Evolutionary conservation across 2,888 invertebrate genomes (phyloP).

Genomic region (Cenopis cana): DNA sequence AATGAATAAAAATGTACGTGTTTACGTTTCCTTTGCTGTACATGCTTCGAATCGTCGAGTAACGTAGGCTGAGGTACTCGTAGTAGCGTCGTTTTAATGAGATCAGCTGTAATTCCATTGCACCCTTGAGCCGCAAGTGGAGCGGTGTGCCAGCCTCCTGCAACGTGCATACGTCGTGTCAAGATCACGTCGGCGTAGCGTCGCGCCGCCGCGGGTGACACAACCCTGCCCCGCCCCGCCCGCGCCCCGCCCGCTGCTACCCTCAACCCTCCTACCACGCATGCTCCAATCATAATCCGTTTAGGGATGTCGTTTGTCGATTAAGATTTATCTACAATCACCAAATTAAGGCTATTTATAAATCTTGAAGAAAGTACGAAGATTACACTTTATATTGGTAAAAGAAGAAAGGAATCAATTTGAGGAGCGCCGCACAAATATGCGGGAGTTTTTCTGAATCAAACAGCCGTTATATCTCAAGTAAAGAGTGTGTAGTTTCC

Average conservation of each 20-base stretch:
- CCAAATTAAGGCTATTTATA: conserved; percentile 12
- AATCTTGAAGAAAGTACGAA: background rate
- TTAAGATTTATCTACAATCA: conserved; percentile 56
- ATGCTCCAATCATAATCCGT: conserved; percentile 85
- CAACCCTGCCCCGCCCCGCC: conserved; percentile 53
- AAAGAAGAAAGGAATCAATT: background rate
- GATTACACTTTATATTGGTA: background rate
- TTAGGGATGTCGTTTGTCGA: conserved; percentile 83
- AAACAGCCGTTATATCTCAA: conserved; percentile 6
- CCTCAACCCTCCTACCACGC: conserved; percentile 81
- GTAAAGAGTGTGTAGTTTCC: conserved; percentile 30
- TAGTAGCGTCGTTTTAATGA: conserved; percentile 29
- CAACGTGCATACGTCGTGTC: conserved; percentile 79
- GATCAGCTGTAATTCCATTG: conserved; percentile 41
- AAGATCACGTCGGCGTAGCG: conserved; percentile 76
- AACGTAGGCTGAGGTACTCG: background rate
- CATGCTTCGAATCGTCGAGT: background rate
- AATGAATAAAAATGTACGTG: too few species aligned
- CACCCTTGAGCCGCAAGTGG: conserved; percentile 39
- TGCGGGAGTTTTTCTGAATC: background rate
- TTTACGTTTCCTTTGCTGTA: too few species aligned
- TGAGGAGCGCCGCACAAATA: background rate
- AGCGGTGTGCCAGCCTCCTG: conserved; percentile 56
- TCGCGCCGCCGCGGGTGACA: conserved; percentile 71
- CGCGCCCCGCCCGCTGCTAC: conserved; percentile 56